phyloP scores from a whole-genome alignment of 2,113 vertebrate genomes.

The Atrichornis clamosus region DNA sequence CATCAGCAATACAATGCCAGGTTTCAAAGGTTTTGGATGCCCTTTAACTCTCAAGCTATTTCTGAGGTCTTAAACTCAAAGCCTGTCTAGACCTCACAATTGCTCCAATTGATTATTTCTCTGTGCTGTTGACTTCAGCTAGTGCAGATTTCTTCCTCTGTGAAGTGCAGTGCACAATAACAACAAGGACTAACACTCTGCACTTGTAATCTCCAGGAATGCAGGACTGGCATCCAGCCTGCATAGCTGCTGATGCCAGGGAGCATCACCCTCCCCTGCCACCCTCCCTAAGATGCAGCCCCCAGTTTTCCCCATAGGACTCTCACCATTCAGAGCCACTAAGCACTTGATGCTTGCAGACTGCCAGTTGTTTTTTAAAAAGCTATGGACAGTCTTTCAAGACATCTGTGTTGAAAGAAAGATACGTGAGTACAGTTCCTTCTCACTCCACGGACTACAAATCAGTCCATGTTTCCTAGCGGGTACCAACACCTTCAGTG shows the following conservation, averaged over 20 bases:
- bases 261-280: background rate
- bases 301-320: rapidly evolving
- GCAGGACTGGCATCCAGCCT: background rate
- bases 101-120: background rate
- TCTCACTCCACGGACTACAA: too few relatives aligned
- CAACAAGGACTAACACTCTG: background rate
- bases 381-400: background rate
- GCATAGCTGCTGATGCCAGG: rapidly evolving
- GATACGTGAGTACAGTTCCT: background rate
- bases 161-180: background rate
- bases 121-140: background rate
- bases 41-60: background rate
- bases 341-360: background rate
- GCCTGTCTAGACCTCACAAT: background rate
- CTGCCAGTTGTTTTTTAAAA: background rate
- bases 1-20: background rate
- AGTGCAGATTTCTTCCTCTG: background rate
- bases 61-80: background rate
- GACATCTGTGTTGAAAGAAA: background rate
- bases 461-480: background rate
- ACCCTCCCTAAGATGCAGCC: background rate
- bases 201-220: background rate
- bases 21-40: background rate
- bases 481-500: background rate
- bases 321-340: background rate